Percentiles rank a stretch among this genome's conserved stretches.
These are phyloP conservation scores for Heliconius nattereri DNA, from an alignment of 1,140 invertebrate genomes.

Conservation along the genomic window DNA sequence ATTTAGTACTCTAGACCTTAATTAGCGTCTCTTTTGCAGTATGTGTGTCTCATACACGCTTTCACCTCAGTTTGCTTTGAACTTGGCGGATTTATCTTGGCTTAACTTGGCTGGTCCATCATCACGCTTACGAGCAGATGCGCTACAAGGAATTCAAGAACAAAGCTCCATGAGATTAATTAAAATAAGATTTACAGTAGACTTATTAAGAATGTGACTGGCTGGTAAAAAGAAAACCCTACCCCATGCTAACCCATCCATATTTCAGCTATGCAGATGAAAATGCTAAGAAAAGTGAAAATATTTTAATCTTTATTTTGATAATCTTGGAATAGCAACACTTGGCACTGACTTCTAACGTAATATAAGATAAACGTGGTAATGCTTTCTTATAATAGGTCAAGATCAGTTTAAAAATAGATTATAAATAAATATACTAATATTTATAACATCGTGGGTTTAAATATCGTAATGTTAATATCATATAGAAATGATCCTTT, in stretches of 20 bases:
- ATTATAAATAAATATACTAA: background rate
- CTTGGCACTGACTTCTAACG: slow-evolving; percentile 8
- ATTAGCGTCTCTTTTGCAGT: background rate
- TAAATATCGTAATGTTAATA: background rate
- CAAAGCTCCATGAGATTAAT: too few species aligned
- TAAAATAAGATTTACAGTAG: too few species aligned
- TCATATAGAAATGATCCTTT: too few species aligned
- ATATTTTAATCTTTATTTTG: slow-evolving; percentile 4
- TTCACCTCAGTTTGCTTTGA: background rate
- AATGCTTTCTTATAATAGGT: background rate
- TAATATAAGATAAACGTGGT: background rate
- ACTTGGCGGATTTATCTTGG: too few species aligned
- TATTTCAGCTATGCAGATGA: background rate
- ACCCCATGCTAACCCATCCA: too few species aligned
- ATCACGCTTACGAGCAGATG: too few species aligned
- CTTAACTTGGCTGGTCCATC: too few species aligned
- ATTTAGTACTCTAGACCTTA: background rate
- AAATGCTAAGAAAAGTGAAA: background rate
- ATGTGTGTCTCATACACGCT: background rate
- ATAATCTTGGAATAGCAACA: slow-evolving; percentile 5
- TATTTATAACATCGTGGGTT: background rate
- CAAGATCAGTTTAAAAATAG: background rate
- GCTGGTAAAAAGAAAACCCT: too few species aligned
- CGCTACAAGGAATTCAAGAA: too few species aligned
- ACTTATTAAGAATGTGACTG: too few species aligned